phyloP scores from a whole-genome alignment of 2,797 vertebrate genomes.

The Psittacula derbiana region DNA sequence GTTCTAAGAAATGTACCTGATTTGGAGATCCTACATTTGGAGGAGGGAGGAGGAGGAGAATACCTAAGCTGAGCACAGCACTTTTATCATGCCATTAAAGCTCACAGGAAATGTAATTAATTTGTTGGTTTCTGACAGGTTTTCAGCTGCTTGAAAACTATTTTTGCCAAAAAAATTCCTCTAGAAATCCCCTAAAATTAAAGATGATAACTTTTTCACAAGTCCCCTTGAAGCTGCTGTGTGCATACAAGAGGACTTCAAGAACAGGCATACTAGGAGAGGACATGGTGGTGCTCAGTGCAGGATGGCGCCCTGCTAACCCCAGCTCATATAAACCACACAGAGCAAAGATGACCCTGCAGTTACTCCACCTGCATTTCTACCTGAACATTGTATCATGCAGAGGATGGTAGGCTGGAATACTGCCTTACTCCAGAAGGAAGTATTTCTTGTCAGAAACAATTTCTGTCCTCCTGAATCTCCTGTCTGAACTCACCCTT shows the following conservation, averaged over 20 bases:
- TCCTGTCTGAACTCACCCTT: background rate
- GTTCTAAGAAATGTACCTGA: accelerated
- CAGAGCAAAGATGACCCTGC: background rate
- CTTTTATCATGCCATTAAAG: background rate
- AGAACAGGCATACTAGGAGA: accelerated
- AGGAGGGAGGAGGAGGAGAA: background rate
- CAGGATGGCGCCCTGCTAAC: background rate
- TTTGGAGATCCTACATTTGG: background rate
- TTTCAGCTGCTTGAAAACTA: background rate
- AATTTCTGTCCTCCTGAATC: background rate
- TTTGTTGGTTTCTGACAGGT: background rate
- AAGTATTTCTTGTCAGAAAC: background rate
- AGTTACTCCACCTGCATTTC: background rate
- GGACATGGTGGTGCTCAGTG: accelerated
- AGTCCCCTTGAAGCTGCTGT: background rate
- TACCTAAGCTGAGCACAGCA: accelerated
- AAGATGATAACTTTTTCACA: background rate
- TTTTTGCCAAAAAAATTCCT: background rate
- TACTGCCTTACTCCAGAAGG: background rate
- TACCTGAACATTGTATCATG: accelerated
- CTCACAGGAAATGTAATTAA: accelerated
- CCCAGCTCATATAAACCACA: background rate
- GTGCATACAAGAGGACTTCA: no score
- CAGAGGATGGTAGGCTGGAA: background rate
- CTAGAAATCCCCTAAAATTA: background rate